Evolutionary conservation across 2,113 vertebrate species (phyloP), one percentile per base, ranked within the genome.

Genomic region (Corvus moneduloides): DNA sequence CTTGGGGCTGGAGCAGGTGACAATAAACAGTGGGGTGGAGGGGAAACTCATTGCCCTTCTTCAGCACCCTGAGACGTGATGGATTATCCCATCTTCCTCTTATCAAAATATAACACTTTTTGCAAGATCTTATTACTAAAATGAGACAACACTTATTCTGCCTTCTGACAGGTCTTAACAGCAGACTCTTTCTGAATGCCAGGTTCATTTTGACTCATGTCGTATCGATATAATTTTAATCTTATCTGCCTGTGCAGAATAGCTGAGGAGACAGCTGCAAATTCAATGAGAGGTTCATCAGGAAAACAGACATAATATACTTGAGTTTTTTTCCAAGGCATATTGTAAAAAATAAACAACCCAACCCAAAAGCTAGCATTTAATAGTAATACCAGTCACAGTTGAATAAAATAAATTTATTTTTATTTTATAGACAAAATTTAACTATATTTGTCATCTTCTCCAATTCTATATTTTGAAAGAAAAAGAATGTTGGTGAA

Each of bases 71-170:
- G 59, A 85, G 58, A 75, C 0, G 6, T 77, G 83, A 90, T 33
- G 27, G 74, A 95, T 95, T 90, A 66, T 48, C 64, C 67, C 66
- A 27, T n/a, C 41, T 89, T 87, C 56, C 46, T 74, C 17, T 48
- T 90, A 56, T 8, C 59, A 63, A 86, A 94, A 69, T 59, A 37
- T 10, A 87, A 66, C 51, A 66, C 11, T 20, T 77, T 88, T 87
- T 69, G 44, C 69, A 68, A 61, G 32, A 76, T 71, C 72, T 27
- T 28, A 16, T 72, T 85, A 62, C 32, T 51, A 48, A 76, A 75
- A 67, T 68, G 24, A 39, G 43, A n/a, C 33, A 73, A 18, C 43
- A 35, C 3, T 61, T 71, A 58, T 3, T 88, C 72, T 81, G 33
- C 11, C 43, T 79, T n/a, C 46, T 77, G 73, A 84, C 64, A 84